These are phyloP conservation scores for Tapirus indicus DNA, from an alignment of 2,797 vertebrate genomes.

Conservation along the genomic window DNA sequence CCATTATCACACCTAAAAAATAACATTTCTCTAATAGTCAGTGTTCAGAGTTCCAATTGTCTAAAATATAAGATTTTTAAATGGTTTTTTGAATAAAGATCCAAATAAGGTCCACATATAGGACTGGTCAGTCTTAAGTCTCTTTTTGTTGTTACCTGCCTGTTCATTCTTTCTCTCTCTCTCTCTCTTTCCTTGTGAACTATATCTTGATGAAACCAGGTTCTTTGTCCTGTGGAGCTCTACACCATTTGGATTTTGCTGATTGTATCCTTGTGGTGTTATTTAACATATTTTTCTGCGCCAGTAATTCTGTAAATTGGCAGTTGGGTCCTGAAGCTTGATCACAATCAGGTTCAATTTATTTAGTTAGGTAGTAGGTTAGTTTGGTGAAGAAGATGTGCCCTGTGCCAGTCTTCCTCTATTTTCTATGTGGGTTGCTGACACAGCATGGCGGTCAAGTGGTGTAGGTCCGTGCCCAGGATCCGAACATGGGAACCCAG, in stretches of 20 bases:
- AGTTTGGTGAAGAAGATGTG: background rate
- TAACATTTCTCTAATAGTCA: background rate
- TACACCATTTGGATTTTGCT: background rate
- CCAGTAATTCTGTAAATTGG: background rate
- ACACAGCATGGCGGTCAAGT: no score
- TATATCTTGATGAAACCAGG: background rate
- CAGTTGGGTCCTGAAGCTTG: background rate
- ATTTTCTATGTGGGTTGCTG: no score
- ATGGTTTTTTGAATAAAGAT: background rate
- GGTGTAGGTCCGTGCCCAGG: no score
- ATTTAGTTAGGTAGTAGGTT: background rate
- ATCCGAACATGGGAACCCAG: no score
- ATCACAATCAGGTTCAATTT: background rate
- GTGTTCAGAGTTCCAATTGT: background rate
- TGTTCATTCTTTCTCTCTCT: background rate
- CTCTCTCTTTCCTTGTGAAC: background rate
- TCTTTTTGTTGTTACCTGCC: background rate
- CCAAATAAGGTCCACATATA: background rate
- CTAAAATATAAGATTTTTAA: background rate
- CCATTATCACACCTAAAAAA: background rate
- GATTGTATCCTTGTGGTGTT: background rate
- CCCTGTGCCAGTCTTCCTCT: no score
- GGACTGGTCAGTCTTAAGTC: background rate
- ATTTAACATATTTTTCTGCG: slow-evolving; percentile 1
- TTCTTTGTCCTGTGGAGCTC: background rate